Conservation (phyloP, 2,888 invertebrate species). For the Deilephila elpenor region DNA sequence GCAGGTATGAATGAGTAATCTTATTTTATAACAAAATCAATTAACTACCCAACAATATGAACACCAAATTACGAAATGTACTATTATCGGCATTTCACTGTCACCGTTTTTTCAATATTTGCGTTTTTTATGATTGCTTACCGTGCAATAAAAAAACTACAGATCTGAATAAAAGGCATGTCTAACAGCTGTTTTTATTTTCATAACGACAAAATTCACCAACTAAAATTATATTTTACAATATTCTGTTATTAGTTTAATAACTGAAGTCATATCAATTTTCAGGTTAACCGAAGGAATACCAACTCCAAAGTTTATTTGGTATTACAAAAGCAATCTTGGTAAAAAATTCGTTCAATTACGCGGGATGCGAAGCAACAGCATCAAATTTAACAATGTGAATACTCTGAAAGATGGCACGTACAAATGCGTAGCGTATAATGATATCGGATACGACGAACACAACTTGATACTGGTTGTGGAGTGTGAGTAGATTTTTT, state of each 20-base stretch:
- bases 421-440: constrained; percentile 3
- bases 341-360: not conserved
- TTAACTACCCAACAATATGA: not conserved
- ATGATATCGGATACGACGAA: not conserved
- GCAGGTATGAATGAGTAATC: constrained; percentile 48
- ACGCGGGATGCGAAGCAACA: no score
- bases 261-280: not conserved
- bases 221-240: no score
- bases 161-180: no score
- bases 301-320: not conserved
- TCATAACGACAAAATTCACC: no score
- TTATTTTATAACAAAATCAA: not conserved
- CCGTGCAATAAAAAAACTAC: no score
- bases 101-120: no score
- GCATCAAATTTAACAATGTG: not conserved
- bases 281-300: constrained; percentile 8
- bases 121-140: no score
- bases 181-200: no score
- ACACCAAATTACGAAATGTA: not conserved
- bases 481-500: constrained; percentile 1
- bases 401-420: not conserved
- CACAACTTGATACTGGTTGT: constrained; percentile 1
- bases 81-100: no score
- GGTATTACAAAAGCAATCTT: not conserved
- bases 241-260: no score